Evolutionary conservation across 2,797 vertebrate species (phyloP).

Genomic region (Sebastes steindachneri): DNA sequence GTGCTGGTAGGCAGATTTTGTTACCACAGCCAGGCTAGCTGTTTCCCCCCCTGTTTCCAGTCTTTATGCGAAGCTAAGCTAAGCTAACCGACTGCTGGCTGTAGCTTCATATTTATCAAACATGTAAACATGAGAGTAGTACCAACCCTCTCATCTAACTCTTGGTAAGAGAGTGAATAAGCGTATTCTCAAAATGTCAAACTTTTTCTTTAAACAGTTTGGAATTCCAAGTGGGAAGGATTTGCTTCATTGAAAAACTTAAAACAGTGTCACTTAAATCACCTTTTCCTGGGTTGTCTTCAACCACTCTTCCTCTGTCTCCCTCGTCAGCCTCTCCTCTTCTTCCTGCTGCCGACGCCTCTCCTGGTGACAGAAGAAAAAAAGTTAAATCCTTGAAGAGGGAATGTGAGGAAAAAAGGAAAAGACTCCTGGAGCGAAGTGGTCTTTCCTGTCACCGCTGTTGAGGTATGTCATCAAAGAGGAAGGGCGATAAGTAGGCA

Average conservation of each 20-base stretch:
- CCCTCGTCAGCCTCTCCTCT: conserved; percentile 10
- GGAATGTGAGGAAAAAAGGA: not conserved
- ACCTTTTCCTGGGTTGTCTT: conserved; percentile 28
- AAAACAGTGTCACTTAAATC: not conserved
- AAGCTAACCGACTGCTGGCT: not conserved
- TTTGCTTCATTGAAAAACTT: not conserved
- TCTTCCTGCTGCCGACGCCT: conserved; percentile 8
- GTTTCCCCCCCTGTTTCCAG: not conserved
- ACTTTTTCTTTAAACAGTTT: not conserved
- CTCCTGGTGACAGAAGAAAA: conserved; percentile 7
- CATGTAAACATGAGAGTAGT: not conserved
- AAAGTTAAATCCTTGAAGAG: not conserved
- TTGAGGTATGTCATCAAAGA: not conserved
- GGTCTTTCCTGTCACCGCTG: not conserved
- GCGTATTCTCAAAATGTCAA: not conserved
- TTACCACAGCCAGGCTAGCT: not conserved
- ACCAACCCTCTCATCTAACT: not conserved
- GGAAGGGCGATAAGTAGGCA: not conserved
- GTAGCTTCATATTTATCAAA: not conserved
- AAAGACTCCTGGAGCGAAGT: not conserved
- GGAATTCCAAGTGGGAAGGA: not conserved
- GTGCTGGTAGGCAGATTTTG: not conserved
- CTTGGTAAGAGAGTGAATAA: not conserved
- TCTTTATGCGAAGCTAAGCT: not conserved
- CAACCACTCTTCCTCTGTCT: conserved; percentile 16